Evolutionary conservation across 2,797 vertebrate species (phyloP).

Genomic region (Acridotheres tristis): DNA sequence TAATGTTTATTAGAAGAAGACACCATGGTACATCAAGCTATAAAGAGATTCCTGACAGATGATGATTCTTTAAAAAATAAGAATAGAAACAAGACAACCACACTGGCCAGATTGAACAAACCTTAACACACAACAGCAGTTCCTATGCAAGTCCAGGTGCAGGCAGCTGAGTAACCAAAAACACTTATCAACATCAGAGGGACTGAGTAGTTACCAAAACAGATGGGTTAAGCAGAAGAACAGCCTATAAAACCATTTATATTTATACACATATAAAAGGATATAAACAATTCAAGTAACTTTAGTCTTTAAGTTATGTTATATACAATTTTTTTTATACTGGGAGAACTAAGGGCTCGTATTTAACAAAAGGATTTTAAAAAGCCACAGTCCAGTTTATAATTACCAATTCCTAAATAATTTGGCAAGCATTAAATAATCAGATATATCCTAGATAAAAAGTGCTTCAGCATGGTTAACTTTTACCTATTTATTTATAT

Average conservation of each 20-base stretch:
- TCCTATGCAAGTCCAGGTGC: slow-evolving; percentile 46
- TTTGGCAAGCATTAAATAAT: slow-evolving; percentile 72
- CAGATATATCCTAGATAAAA: slow-evolving; percentile 37
- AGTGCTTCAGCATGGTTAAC: slow-evolving; percentile 35
- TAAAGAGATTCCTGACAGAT: slow-evolving; percentile 38
- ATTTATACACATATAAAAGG: slow-evolving; percentile 54
- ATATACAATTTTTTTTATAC: slow-evolving; percentile 44
- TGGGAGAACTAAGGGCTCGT: neutral
- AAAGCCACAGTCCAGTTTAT: slow-evolving; percentile 22
- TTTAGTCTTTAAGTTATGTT: slow-evolving; percentile 62
- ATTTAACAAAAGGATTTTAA: slow-evolving; percentile 37
- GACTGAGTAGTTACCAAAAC: slow-evolving; percentile 46
- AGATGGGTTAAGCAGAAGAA: slow-evolving; percentile 50
- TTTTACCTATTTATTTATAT: neutral
- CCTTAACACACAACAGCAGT: slow-evolving; percentile 62
- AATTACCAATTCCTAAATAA: slow-evolving; percentile 23
- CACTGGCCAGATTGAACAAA: slow-evolving; percentile 8
- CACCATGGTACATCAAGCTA: slow-evolving; percentile 50
- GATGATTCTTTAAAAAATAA: slow-evolving; percentile 35
- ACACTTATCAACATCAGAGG: neutral
- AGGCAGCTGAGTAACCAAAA: slow-evolving; percentile 52
- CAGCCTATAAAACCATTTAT: slow-evolving; percentile 52
- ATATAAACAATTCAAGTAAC: slow-evolving; percentile 66
- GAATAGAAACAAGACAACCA: slow-evolving; percentile 1
- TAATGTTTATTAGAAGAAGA: slow-evolving; percentile 75